Base-by-base conservation (phyloP, 2,888 invertebrate species). In the Pherbina coryleti region DNA sequence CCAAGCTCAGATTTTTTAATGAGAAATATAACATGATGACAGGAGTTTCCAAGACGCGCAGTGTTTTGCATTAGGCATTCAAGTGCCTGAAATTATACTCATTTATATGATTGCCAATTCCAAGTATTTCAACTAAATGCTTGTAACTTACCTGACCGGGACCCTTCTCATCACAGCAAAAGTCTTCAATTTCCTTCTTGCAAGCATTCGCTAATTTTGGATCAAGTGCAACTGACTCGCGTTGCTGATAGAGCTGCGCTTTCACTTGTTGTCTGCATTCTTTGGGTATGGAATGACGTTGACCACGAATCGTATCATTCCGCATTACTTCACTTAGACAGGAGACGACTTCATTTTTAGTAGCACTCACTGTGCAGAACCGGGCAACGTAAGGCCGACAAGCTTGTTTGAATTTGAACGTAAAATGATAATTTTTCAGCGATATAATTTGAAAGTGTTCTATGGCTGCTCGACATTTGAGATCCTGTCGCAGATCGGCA, bases 401-500 rank as follows among this genome's bases (percentile, higher is more conserved):
- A 0, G 97, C 96, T 88, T 97, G 94, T 90, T 98, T 97, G 89
- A 99, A 99, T 89, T 97, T 97, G 85, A 95, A 95, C 0, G 96
- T 96, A 88, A 98, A 99, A 84, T 94, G 95, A 89, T 97, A 98
- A 90, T 97, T 97, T 89, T 98, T 97, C 81, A 99, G 89, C 3
- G 97, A 95, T 80, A 98, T 95, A 79, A 99, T 91, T 90, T 99
- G 99, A 87, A 98, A 98, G 91, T 99, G 99, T 90, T 99, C 98
- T 71, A 99, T 95, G 79, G 97, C 97, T 53, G 96, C 96, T 81
- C 95, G 92, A 89, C 99, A 99, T 89, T 97, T 97, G 0, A 91
- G 84, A 86, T 95, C 94, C 22, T 93, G 92, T 84, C 94, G 93
- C 85, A 97, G 92, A 85, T 95, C 93, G 5, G 94, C 93, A 84